Evolutionary conservation across 2,888 invertebrate species (phyloP).

Genomic region (Argynnis bischoffii): DNA sequence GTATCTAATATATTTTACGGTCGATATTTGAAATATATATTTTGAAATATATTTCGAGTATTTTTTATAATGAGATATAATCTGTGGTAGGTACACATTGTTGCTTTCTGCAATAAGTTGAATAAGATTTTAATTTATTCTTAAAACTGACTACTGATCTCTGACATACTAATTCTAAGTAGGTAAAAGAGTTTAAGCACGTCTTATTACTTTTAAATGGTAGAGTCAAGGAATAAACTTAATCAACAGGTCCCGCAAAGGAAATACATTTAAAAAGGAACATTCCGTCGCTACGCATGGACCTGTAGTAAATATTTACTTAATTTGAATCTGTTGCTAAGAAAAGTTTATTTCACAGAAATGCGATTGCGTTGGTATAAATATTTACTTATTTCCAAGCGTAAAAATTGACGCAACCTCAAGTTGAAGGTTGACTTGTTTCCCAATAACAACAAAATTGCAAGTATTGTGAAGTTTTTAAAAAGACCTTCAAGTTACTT

Average conservation of each 20-base stretch:
- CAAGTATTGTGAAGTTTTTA: no score
- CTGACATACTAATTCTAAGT: background rate
- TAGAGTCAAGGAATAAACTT: slow-evolving; percentile 3
- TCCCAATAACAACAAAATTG: no score
- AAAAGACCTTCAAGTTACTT: no score
- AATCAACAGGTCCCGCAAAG: slow-evolving; percentile 15
- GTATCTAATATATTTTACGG: no score
- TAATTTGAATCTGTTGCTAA: slow-evolving; percentile 13
- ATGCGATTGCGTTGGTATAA: slow-evolving; percentile 1
- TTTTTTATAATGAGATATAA: no score
- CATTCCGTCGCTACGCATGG: slow-evolving; percentile 1
- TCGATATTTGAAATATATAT: no score
- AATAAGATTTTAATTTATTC: background rate
- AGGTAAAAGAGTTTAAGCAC: background rate
- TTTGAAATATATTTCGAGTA: no score
- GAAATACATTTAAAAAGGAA: slow-evolving; percentile 12
- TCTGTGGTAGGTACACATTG: no score
- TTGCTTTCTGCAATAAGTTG: background rate
- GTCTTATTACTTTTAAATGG: background rate
- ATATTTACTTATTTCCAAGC: slow-evolving; percentile 6
- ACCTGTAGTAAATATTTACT: slow-evolving; percentile 14
- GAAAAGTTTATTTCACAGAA: slow-evolving; percentile 8
- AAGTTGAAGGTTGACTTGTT: no score
- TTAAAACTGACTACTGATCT: background rate
- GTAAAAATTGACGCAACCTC: background rate